Conservation (phyloP, 1,140 invertebrate genomes). For the Pogonomyrmex californicus region DNA sequence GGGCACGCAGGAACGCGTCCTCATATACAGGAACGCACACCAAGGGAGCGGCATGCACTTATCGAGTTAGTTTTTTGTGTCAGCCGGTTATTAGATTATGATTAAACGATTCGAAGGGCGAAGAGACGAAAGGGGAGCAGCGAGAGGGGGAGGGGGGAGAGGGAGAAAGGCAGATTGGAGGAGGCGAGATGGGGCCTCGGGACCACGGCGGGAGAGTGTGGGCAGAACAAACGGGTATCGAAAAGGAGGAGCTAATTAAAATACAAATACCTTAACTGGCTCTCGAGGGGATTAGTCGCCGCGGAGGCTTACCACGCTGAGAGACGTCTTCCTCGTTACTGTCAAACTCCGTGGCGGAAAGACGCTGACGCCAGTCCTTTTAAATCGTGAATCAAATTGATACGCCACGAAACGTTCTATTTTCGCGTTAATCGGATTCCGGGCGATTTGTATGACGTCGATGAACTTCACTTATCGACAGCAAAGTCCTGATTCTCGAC, state of each 20-base stretch:
- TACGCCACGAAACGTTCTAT: conserved; percentile 73
- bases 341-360: conserved; percentile 63
- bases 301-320: conserved; percentile 68
- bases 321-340: conserved; percentile 75
- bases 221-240: conserved; percentile 81
- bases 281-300: conserved; percentile 79
- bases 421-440: conserved; percentile 72
- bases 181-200: conserved; percentile 32
- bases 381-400: conserved; percentile 75
- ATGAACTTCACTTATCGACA: conserved; percentile 68
- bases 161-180: conserved; percentile 45
- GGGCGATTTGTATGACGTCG: conserved; percentile 68
- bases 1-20: conserved; percentile 17
- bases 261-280: conserved; percentile 84
- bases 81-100: conserved; percentile 87
- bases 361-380: conserved; percentile 57
- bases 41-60: conserved; percentile 76
- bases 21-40: conserved; percentile 21
- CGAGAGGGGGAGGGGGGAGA: conserved; percentile 45
- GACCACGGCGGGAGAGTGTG: conserved; percentile 61
- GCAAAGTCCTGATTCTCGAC: conserved; percentile 27
- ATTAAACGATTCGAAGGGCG: conserved; percentile 84
- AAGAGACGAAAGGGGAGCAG: conserved; percentile 42
- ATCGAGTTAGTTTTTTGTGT: conserved; percentile 85
- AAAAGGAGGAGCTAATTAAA: conserved; percentile 85